Evolutionary conservation across 1,140 invertebrate genomes (phyloP).

Genomic region (Phortica variegata): DNA sequence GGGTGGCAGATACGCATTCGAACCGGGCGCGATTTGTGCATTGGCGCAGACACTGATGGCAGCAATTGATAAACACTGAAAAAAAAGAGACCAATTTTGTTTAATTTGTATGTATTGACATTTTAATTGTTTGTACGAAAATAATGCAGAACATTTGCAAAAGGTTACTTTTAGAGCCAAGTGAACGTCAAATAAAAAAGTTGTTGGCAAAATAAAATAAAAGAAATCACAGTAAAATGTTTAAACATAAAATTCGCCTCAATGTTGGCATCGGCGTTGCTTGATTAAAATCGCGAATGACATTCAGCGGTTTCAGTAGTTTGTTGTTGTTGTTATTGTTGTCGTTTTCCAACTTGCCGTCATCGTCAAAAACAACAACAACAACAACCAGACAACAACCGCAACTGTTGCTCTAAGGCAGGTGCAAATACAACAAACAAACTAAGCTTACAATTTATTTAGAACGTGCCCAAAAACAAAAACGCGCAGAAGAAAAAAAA

Average conservation of each 20-base stretch:
- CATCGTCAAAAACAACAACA: background rate
- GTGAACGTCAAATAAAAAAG: constrained; percentile 1
- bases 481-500: constrained; percentile 36
- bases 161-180: constrained; percentile 23
- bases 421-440: constrained; percentile 11
- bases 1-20: constrained; percentile 66
- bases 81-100: constrained; percentile 5
- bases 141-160: constrained; percentile 6
- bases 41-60: constrained; percentile 41
- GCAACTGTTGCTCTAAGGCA: constrained; percentile 26
- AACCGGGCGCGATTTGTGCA: constrained; percentile 57
- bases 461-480: constrained; percentile 29
- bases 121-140: constrained; percentile 4
- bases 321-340: too few relatives aligned
- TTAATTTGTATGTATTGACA: constrained; percentile 3
- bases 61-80: constrained; percentile 48
- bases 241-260: constrained; percentile 32
- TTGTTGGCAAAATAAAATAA: constrained; percentile 20
- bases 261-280: too few relatives aligned
- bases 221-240: constrained; percentile 42
- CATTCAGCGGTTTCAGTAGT: constrained; percentile 27
- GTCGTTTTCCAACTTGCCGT: background rate
- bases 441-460: constrained; percentile 29
- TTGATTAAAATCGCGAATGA: constrained; percentile 40
- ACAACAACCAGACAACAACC: constrained; percentile 4